Evolutionary conservation across 2,888 invertebrate species (phyloP).

Genomic region (Stenolophus ochropezus): DNA sequence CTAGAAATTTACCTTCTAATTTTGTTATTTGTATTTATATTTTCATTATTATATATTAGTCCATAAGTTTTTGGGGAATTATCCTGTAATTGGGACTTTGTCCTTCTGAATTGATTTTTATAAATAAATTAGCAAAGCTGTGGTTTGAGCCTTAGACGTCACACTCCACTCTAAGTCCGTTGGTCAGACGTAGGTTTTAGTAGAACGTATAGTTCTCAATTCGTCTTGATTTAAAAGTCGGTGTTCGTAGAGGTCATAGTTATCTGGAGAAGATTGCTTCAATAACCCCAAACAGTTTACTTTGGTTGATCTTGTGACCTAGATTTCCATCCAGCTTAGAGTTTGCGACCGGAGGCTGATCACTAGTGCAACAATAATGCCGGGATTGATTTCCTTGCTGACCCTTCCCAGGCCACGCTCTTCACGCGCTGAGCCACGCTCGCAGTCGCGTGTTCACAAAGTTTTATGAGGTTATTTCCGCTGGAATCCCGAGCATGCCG

Average conservation of each 20-base stretch:
- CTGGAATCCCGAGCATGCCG: slow-evolving; percentile 45
- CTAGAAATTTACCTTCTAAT: no score
- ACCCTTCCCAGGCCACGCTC: slow-evolving; percentile 1
- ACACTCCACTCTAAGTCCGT: no score
- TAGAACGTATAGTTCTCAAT: not conserved
- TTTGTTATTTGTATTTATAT: no score
- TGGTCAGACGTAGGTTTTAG: not conserved
- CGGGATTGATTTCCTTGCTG: slow-evolving; percentile 22
- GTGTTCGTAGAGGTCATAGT: not conserved
- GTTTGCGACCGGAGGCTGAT: slow-evolving; percentile 23
- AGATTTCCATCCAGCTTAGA: slow-evolving; percentile 9
- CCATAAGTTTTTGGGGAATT: no score
- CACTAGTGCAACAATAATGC: slow-evolving; percentile 31
- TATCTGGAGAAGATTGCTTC: not conserved
- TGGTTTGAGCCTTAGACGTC: no score
- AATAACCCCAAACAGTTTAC: slow-evolving; percentile 16
- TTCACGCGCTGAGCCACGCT: not conserved
- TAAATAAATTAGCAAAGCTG: no score
- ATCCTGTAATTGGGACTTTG: no score
- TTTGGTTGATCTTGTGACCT: slow-evolving; percentile 21
- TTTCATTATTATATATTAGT: no score
- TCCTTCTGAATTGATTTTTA: no score
- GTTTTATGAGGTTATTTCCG: slow-evolving; percentile 56
- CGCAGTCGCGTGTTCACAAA: slow-evolving; percentile 46
- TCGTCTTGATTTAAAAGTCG: not conserved